phyloP scores from a whole-genome alignment of 2,888 invertebrate genomes.

The Lasioglossum morio region DNA sequence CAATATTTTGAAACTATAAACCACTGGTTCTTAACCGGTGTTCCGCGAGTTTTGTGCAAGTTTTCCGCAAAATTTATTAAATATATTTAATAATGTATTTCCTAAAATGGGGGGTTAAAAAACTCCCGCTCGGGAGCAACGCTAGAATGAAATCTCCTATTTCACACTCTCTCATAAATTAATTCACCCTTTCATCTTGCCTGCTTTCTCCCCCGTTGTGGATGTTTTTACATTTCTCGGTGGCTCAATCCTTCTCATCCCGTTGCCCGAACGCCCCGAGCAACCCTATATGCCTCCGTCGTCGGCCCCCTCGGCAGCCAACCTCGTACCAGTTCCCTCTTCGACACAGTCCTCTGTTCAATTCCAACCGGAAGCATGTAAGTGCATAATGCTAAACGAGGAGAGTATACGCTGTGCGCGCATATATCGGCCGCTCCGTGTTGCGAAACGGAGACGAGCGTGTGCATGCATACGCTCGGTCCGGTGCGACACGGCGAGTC shows the following conservation, averaged over 20 bases:
- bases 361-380: slow-evolving; percentile 66
- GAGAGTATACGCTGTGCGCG: background rate
- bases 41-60: too few species aligned
- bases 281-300: background rate
- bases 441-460: slow-evolving; percentile 19
- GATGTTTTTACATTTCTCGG: background rate
- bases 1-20: too few species aligned
- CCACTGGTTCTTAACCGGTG: too few species aligned
- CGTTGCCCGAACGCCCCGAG: background rate
- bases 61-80: too few species aligned
- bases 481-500: background rate
- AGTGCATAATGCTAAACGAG: slow-evolving; percentile 67
- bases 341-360: slow-evolving; percentile 27
- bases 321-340: background rate
- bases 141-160: background rate
- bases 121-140: background rate
- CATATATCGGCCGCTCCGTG: background rate
- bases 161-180: background rate
- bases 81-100: too few species aligned
- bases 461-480: slow-evolving; percentile 19
- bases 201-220: background rate
- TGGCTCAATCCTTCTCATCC: background rate
- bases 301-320: background rate
- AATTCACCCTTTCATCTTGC: background rate
- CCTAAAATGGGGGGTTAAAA: background rate